Evolutionary conservation across 2,888 invertebrate species (phyloP), one percentile per base, ranked within the genome.

Genomic region (Aphrophora alni): DNA sequence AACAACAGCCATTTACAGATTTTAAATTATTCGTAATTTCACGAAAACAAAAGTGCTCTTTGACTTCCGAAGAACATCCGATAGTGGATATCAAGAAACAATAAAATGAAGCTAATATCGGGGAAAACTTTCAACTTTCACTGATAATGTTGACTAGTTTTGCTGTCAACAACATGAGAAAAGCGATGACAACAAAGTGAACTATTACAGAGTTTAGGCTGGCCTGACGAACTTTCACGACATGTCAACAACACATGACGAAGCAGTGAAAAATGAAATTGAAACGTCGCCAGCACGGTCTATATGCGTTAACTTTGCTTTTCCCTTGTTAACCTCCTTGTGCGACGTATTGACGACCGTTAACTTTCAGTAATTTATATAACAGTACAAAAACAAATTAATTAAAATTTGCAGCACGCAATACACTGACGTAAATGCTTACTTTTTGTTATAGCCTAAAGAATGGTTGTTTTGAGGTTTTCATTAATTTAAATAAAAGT

Each of bases 201-300:
- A 17, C 44, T 10, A 44, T 44, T 44, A 44, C 44, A 4, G 44
- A 12, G 44, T 44, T 44, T 44, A 44, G 14, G 17, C 44, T 44
- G 44, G 33, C 44, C 44, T 44, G 44, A 44, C 44, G 44, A 12
- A 44, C 44, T 44, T 44, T 44, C 44, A 14, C 44, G 44, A 44
- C 44, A 44, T 17, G 33, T 33, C 33, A 33, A 33, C 33, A 33
- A 38, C 69, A 69, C 38, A 28, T 70, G 77, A 77, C 77, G 77
- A 70, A 77, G 69, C 77, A 38, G 4, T 33, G 68, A 69, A 69
- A 69, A 77, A 71, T 71, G 77, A 77, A 77, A 77, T 44, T 71
- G 77, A 77, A 77, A 38, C 77, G 71, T 77, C 77, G 71, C 71
- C 77, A 26, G 7, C 25, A 69, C 69, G 69, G 44, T 44, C 44